These are phyloP conservation scores for Megalopta genalis DNA, from an alignment of 1,140 invertebrate genomes.

Conservation along the genomic window DNA sequence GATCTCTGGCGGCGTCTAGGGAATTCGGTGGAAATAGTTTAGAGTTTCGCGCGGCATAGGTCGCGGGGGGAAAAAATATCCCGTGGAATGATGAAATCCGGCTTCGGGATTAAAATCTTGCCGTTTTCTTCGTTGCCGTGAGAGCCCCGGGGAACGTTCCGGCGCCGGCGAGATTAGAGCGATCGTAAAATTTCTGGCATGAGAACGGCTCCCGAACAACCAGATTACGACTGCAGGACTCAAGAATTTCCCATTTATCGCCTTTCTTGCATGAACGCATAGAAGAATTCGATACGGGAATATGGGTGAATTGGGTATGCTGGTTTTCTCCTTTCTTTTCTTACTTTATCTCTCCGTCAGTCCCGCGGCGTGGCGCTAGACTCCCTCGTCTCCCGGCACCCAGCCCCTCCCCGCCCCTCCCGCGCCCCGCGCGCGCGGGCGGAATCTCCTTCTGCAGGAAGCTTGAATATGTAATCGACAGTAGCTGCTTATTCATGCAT, in stretches of 20 bases:
- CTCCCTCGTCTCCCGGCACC: too few relatives aligned
- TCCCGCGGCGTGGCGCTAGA: not conserved
- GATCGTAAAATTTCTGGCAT: conserved; percentile 73
- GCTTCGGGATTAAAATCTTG: not conserved
- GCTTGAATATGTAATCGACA: conserved; percentile 70
- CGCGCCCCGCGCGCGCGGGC: not conserved
- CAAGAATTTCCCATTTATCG: conserved; percentile 81
- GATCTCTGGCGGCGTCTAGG: too few relatives aligned
- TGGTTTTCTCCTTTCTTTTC: not conserved
- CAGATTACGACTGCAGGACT: conserved; percentile 77
- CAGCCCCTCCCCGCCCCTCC: too few relatives aligned
- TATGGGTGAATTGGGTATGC: conserved; percentile 62
- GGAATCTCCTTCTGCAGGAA: conserved; percentile 58
- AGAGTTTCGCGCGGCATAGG: too few relatives aligned
- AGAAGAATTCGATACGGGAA: conserved; percentile 76
- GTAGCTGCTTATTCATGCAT: conserved; percentile 64
- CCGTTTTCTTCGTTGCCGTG: too few relatives aligned
- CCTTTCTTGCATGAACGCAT: conserved; percentile 76
- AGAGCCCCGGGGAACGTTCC: conserved; percentile 43
- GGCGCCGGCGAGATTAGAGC: conserved; percentile 55
- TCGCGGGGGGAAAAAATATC: too few relatives aligned
- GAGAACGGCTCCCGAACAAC: conserved; percentile 67
- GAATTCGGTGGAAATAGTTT: too few relatives aligned
- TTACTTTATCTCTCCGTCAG: not conserved
- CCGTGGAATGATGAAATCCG: not conserved